Conservation (phyloP, 2,888 invertebrate genomes). For the Timandra comae region DNA sequence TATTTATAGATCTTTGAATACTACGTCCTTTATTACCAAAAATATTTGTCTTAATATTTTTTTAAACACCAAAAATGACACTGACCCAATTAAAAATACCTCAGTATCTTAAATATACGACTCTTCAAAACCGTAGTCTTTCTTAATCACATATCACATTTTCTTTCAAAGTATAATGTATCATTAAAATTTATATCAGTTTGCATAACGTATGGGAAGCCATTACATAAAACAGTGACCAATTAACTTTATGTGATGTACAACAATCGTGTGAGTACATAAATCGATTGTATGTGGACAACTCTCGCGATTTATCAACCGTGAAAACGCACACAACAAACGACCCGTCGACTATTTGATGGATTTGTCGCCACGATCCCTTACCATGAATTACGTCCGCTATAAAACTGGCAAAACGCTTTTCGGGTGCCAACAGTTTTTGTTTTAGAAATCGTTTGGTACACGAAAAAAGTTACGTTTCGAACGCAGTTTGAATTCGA, state of each 20-base stretch:
- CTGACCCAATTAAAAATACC: too few relatives aligned
- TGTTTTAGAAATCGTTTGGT: slow-evolving; percentile 30
- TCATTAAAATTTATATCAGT: too few relatives aligned
- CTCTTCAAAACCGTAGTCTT: too few relatives aligned
- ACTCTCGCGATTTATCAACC: slow-evolving; percentile 68
- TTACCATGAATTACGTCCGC: slow-evolving; percentile 53
- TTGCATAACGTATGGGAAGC: slow-evolving; percentile 4
- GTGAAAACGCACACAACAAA: slow-evolving; percentile 72
- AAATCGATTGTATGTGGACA: slow-evolving; percentile 69
- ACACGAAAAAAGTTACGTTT: slow-evolving; percentile 15
- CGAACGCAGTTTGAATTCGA: slow-evolving; percentile 13
- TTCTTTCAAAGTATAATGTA: too few relatives aligned
- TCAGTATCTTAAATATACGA: too few relatives aligned
- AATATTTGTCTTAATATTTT: too few relatives aligned
- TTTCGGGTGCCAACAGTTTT: slow-evolving; percentile 23
- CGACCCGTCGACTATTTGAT: slow-evolving; percentile 71
- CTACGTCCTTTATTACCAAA: too few relatives aligned
- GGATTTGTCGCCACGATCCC: slow-evolving; percentile 70
- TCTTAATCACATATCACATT: too few relatives aligned
- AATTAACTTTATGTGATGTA: slow-evolving; percentile 53
- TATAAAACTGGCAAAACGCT: slow-evolving; percentile 44
- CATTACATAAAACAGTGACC: slow-evolving; percentile 24
- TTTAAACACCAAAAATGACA: too few relatives aligned
- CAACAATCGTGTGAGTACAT: slow-evolving; percentile 49
- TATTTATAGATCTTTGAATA: too few relatives aligned